Evolutionary conservation across 2,113 vertebrate genomes (phyloP), one percentile per base, ranked within the genome.

Genomic region (Gorsachius goisagi): DNA sequence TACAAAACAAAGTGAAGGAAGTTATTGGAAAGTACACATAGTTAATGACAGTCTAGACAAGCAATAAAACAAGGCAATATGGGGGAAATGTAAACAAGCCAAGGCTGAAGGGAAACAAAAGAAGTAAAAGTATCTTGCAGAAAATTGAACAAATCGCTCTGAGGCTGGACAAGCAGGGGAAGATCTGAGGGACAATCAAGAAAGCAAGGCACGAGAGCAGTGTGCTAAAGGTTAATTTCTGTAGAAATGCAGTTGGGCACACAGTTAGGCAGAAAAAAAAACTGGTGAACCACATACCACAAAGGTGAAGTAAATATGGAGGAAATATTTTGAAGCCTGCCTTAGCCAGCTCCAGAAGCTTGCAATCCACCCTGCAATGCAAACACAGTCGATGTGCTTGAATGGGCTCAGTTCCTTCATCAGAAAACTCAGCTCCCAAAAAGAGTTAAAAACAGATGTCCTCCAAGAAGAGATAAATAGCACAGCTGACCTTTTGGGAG

Each of bases 1-100:
- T 74, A 95, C 74, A 96, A 91, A 95, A 74, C 28, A 72, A 67
- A 95, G 86, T 41, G 75, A 93, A 96, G 91, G 95, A 96, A 97
- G 92, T 90, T 96, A 90, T 88, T 91, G 82, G 85, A 86, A 90
- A 90, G 85, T 27, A 88, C 59, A 83, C 30, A 27, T 58, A 74
- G 67, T 66, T 94, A 91, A 94, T 15, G 8, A 50, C 50, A 44
- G 78, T 62, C 67, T 94, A 90, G 88, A 93, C 7, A 16, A 93
- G 88, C 78, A 94, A 93, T 96, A 95, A 96, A 93, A 58, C 59
- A 67, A 58, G 75, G 58, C 55, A 82, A 23, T 82, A 18, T 73
- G 74, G n/a, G 53, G 85, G 66, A 95, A 94, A 93, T 45, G 58
- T 95, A 97, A 97, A 96, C 87, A 96, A 88, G 73, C 30, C 37